Evolutionary conservation across 2,888 invertebrate genomes (phyloP), one percentile per base, ranked within the genome.

Genomic region (Platynereis dumerilii): DNA sequence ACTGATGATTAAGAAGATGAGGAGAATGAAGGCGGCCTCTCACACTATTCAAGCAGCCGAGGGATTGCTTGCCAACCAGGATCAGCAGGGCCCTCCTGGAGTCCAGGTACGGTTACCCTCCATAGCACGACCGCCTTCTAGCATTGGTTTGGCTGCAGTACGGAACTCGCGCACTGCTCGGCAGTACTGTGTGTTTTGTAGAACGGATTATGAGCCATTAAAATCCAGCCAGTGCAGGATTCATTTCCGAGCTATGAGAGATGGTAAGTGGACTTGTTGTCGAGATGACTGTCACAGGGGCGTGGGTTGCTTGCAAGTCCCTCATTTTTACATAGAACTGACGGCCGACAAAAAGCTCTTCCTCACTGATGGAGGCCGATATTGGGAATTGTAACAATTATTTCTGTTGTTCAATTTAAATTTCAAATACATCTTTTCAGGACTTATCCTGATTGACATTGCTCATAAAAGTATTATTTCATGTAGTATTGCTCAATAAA

Each of bases 211-310:
- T 52, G 39, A 63, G 54, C 67, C 68, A 17, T 45, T 59, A 24
- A 70, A 70, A 53, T 48, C 60, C 15, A 53, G 22, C 20, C n/a
- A 28, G 3, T 71, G 71, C 55, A 28, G 71, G 24, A 54, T 66
- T 17, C 71, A 71, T 58, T 66, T 64, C 56, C 48, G 69, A 15
- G 61, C 71, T 15, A 63, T 69, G 15, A 44, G 69, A 29, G 42
- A 48, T n/a, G 68, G 68, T 24, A 65, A 66, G 44, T 71, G 71
- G 71, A 70, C 61, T 26, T 71, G 71, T 48, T 71, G 71, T 42
- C 52, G 60, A 20, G 71, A 70, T 45, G 68, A 68, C 39, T 64
- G 63, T 29, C 67, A 71, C 60, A 63, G 71, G 26, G 58, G 68
- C 42, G 64, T 66, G 2, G 71, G 71, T 24, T 71, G 71, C 48